Conservation (phyloP, 2,888 invertebrate genomes). For the Drosophila hawaiiensis region DNA sequence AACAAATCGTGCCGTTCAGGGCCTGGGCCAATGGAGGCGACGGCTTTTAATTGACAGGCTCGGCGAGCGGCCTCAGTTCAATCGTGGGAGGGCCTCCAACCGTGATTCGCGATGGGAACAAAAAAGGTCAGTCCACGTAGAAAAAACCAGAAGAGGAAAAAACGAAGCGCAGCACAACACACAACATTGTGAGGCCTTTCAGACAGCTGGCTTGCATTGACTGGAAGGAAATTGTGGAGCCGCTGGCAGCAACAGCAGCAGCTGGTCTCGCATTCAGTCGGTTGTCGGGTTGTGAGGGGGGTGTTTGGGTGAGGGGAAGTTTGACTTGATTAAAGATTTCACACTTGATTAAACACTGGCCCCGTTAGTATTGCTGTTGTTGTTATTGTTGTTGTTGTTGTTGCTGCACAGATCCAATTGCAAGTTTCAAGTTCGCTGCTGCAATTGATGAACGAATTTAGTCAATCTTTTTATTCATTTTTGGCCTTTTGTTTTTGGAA, state of each 20-base stretch:
- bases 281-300: neutral
- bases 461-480: conserved; percentile 9
- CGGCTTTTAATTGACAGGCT: conserved; percentile 72
- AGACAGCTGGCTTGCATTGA: conserved; percentile 67
- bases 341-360: conserved; percentile 71
- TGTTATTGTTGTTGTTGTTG: neutral
- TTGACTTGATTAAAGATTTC: conserved; percentile 75
- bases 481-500: conserved; percentile 20
- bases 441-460: conserved; percentile 45
- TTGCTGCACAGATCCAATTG: conserved; percentile 39
- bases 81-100: conserved; percentile 52
- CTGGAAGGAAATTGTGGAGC: conserved; percentile 45
- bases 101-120: conserved; percentile 43
- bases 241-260: conserved; percentile 26
- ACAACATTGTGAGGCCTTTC: conserved; percentile 32
- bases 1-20: conserved; percentile 68
- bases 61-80: conserved; percentile 11
- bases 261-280: conserved; percentile 22
- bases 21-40: conserved; percentile 58
- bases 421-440: conserved; percentile 61
- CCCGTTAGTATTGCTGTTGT: conserved; percentile 20
- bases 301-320: conserved; percentile 17
- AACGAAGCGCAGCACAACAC: neutral
- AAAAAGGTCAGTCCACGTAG: conserved; percentile 57
- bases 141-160: conserved; percentile 8